Percentiles rank a stretch among this genome's conserved stretches.
phyloP scores from a whole-genome alignment of 2,113 vertebrate genomes.

The Camelus dromedarius region DNA sequence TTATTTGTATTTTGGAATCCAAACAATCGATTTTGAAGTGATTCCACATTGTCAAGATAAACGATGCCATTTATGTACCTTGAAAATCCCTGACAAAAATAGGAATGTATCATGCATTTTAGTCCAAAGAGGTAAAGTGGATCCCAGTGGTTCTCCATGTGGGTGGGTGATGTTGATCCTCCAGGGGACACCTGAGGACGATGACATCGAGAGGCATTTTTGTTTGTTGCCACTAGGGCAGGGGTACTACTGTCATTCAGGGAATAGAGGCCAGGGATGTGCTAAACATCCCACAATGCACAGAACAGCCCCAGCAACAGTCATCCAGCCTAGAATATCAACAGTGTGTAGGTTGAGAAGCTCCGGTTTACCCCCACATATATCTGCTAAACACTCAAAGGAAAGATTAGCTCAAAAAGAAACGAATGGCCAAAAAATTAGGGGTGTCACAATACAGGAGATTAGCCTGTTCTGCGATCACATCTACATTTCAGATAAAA shows the following conservation, averaged over 20 bases:
- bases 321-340: not conserved
- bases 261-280: not conserved
- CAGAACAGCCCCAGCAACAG: accelerated
- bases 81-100: not conserved
- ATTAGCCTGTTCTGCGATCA: not conserved
- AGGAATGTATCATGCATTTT: not conserved
- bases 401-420: not conserved
- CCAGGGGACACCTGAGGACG: not conserved
- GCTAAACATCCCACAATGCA: not conserved
- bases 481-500: not conserved
- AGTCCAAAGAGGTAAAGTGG: not conserved
- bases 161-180: not conserved
- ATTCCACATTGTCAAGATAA: not conserved
- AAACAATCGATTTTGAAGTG: not conserved
- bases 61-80: not conserved
- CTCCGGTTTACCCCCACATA: not conserved
- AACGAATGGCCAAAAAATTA: not conserved
- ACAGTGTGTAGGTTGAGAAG: not conserved
- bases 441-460: not conserved
- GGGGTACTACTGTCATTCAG: not conserved
- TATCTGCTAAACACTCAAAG: not conserved
- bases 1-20: not conserved
- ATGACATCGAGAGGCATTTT: not conserved
- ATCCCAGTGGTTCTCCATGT: not conserved
- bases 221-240: not conserved